Percentiles rank a stretch among this genome's conserved stretches.
Evolutionary conservation across 1,140 invertebrate genomes (phyloP).

Genomic region (Mylabris phalerata): DNA sequence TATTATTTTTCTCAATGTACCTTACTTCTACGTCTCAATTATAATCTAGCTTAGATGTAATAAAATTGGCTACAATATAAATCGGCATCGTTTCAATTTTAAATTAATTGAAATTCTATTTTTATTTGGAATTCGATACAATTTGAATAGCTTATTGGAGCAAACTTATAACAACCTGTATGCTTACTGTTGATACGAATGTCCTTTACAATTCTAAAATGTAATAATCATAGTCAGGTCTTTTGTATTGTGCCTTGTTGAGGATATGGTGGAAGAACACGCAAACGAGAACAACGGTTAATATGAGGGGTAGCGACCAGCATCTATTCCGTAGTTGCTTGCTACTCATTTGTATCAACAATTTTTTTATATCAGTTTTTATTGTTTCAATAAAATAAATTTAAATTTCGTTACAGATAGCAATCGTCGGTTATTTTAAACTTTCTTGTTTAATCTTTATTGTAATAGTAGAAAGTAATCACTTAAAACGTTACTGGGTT

Average conservation of each 20-base stretch:
- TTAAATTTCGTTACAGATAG: too few relatives aligned
- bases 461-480: too few relatives aligned
- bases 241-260: conserved; percentile 2
- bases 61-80: conserved; percentile 4
- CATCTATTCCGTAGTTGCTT: too few relatives aligned
- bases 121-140: not conserved
- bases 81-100: conserved; percentile 1
- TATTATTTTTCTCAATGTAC: conserved; percentile 15
- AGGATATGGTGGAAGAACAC: conserved; percentile 6
- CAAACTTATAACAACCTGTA: not conserved
- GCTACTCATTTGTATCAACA: too few relatives aligned
- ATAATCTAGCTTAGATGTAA: conserved; percentile 16
- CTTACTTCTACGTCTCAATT: conserved; percentile 25
- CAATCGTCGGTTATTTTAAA: too few relatives aligned
- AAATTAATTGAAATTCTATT: too few relatives aligned
- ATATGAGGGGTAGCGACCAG: too few relatives aligned
- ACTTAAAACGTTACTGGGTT: too few relatives aligned
- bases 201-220: conserved; percentile 6
- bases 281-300: not conserved
- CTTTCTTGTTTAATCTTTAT: too few relatives aligned
- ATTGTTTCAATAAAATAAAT: too few relatives aligned
- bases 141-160: not conserved
- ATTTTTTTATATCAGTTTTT: too few relatives aligned
- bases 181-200: not conserved
- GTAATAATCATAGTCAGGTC: conserved; percentile 16